Conservation (phyloP, 2,113 vertebrate species). For the Poeciliopsis retropinna region DNA sequence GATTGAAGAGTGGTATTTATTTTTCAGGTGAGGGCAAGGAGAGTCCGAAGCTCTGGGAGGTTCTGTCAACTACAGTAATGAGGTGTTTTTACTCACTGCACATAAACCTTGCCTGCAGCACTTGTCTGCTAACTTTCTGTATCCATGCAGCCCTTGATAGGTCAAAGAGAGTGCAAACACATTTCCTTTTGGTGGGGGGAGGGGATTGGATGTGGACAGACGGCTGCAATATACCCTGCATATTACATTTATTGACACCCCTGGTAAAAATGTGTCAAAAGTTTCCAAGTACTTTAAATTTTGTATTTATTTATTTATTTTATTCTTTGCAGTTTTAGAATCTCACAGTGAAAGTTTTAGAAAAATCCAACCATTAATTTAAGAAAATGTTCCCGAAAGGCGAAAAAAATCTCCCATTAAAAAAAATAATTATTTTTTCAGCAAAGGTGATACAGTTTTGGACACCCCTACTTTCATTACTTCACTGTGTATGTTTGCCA, state of each 20-base stretch:
- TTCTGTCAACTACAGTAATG: constrained; percentile 41
- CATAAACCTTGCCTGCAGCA: constrained; percentile 33
- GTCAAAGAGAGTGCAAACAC: constrained; percentile 11
- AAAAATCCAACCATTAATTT: neutral
- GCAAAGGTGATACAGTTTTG: neutral
- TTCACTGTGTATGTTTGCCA: neutral
- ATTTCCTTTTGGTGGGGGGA: neutral
- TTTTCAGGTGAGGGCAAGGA: constrained; percentile 2
- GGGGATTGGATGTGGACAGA: neutral
- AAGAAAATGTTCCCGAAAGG: neutral
- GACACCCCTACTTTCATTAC: neutral
- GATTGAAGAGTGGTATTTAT: constrained; percentile 5
- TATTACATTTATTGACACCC: neutral
- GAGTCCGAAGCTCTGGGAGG: constrained; percentile 33
- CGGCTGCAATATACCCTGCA: neutral
- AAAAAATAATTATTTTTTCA: neutral
- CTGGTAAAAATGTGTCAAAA: neutral
- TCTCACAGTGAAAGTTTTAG: neutral
- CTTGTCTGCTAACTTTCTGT: constrained; percentile 16
- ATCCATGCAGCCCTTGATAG: neutral
- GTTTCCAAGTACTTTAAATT: neutral
- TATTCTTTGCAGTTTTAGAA: neutral
- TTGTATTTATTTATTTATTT: no score
- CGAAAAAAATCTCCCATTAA: neutral
- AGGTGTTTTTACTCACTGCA: constrained; percentile 43